A percentile compares a stretch with the other conserved stretches of the same genome.
Conservation (phyloP, 1,140 invertebrate genomes). For the Pristionchus pacificus region DNA sequence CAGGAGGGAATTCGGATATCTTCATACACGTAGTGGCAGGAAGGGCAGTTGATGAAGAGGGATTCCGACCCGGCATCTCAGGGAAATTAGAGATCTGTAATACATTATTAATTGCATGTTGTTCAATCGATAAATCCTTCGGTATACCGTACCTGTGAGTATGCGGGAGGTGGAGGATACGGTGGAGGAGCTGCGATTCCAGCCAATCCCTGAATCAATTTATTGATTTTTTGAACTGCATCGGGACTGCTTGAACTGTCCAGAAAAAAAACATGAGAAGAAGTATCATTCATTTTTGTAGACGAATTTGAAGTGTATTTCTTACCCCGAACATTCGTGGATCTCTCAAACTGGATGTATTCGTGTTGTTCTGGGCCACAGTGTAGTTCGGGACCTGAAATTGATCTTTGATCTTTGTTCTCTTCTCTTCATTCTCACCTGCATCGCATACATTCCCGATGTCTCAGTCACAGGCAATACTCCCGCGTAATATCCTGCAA, state of each 20-base stretch:
- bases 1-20: constrained; percentile 1
- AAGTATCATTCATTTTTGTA: too few species aligned
- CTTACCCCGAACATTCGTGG: background rate
- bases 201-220: background rate
- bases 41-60: background rate
- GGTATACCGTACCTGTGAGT: too few species aligned
- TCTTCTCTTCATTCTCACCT: background rate
- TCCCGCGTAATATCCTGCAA: background rate
- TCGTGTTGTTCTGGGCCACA: background rate
- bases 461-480: background rate
- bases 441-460: background rate
- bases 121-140: too few species aligned
- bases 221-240: too few species aligned
- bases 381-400: background rate
- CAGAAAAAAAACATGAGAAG: too few species aligned
- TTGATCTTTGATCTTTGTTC: background rate
- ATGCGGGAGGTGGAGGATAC: background rate
- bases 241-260: too few species aligned
- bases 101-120: too few species aligned
- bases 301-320: background rate
- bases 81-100: background rate
- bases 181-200: background rate
- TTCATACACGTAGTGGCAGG: background rate
- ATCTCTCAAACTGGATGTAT: background rate
- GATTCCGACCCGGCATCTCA: background rate